Percentiles rank a stretch among this genome's conserved stretches.
phyloP scores from a whole-genome alignment of 1,140 invertebrate species.

The Solen grandis region DNA sequence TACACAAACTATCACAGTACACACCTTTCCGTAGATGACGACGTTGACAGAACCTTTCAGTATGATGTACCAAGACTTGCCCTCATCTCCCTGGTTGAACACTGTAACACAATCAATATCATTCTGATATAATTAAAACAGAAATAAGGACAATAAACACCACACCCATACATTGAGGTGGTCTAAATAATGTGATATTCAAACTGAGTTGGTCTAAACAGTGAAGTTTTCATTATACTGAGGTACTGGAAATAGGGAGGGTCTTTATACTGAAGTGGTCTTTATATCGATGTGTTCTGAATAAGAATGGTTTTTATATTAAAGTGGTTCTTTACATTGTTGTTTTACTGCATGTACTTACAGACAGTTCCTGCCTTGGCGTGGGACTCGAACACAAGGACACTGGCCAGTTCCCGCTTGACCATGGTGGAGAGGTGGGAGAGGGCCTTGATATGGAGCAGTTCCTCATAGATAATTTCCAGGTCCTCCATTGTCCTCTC shows the following conservation, averaged over 20 bases:
- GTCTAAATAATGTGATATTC: no score
- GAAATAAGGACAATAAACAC: no score
- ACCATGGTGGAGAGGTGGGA: conserved; percentile 92
- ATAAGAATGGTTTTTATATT: no score
- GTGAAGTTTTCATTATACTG: no score
- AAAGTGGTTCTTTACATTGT: no score
- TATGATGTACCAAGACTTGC: conserved; percentile 94
- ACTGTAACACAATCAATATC: conserved; percentile 83
- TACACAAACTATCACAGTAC: no score
- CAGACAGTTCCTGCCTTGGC: conserved; percentile 88
- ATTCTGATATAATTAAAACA: neutral
- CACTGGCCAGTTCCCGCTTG: conserved; percentile 90
- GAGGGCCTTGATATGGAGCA: conserved; percentile 91
- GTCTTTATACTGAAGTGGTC: no score
- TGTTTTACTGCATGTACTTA: no score
- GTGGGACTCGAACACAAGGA: conserved; percentile 92
- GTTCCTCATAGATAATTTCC: conserved; percentile 92
- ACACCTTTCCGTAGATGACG: conserved; percentile 90
- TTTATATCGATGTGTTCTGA: no score
- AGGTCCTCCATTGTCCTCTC: conserved; percentile 90
- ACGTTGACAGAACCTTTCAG: conserved; percentile 92
- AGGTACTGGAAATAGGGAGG: no score
- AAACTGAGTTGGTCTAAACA: no score
- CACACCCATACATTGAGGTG: no score
- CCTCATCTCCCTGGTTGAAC: conserved; percentile 94